These are phyloP conservation scores for Eubucco bourcierii DNA, from an alignment of 2,113 vertebrate genomes.

Conservation along the genomic window DNA sequence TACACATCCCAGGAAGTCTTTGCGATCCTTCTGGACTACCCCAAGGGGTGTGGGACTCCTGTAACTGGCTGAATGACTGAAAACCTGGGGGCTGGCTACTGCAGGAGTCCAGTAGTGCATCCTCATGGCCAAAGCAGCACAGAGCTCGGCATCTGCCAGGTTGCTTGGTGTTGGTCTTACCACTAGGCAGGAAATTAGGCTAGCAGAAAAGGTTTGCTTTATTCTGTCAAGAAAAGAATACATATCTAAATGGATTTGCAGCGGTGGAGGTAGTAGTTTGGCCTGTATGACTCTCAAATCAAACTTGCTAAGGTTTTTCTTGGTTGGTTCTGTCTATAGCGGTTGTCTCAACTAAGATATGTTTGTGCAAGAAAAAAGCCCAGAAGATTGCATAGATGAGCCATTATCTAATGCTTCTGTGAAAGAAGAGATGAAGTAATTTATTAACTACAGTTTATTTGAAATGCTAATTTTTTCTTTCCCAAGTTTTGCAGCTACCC, in stretches of 20 bases:
- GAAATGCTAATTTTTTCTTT: not conserved
- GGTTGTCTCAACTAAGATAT: not conserved
- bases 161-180: not conserved
- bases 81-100: not conserved
- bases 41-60: not conserved
- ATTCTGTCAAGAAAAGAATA: not conserved
- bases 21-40: not conserved
- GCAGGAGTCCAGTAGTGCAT: not conserved
- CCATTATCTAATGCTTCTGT: not conserved
- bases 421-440: not conserved
- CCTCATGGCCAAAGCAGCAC: not conserved
- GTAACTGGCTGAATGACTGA: not conserved
- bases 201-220: not conserved
- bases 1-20: not conserved
- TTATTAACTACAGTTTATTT: not conserved
- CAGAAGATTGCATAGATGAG: not conserved
- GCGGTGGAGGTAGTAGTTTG: not conserved
- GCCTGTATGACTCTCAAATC: rapidly evolving
- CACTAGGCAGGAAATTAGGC: not conserved
- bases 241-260: not conserved
- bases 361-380: not conserved
- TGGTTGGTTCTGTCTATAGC: not conserved
- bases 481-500: not conserved
- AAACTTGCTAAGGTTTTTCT: not conserved
- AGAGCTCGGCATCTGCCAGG: not conserved